These are phyloP conservation scores for Asbolus verrucosus DNA, from an alignment of 1,140 invertebrate species.

Conservation along the genomic window DNA sequence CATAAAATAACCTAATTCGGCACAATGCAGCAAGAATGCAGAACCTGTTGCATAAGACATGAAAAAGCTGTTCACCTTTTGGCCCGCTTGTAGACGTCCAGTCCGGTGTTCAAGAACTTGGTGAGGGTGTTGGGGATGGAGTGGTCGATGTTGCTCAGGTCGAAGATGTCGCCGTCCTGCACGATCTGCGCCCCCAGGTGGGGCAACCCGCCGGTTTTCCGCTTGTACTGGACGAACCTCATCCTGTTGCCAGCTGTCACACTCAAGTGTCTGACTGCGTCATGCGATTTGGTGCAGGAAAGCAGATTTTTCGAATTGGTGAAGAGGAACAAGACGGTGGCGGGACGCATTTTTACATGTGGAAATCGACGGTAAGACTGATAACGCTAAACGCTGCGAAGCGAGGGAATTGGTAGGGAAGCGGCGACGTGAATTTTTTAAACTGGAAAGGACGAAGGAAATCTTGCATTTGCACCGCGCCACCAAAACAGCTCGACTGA, in stretches of 20 bases:
- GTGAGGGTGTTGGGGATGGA: constrained; percentile 71
- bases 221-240: constrained; percentile 70
- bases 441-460: not conserved
- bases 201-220: constrained; percentile 67
- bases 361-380: not conserved
- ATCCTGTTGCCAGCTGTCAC: constrained; percentile 52
- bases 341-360: constrained; percentile 1
- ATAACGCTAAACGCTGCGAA: not conserved
- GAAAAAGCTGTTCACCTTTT: constrained; percentile 66
- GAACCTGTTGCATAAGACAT: constrained; percentile 12
- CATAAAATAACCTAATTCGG: constrained; percentile 12
- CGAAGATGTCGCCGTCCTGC: constrained; percentile 70
- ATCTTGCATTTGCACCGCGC: not conserved
- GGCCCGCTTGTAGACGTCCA: constrained; percentile 67
- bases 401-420: constrained; percentile 10
- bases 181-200: constrained; percentile 71
- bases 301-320: constrained; percentile 10
- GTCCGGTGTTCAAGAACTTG: constrained; percentile 69
- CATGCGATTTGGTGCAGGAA: not conserved
- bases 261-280: constrained; percentile 53
- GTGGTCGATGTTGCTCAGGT: constrained; percentile 70
- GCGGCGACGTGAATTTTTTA: constrained; percentile 4
- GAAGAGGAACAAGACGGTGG: not conserved
- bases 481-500: not conserved
- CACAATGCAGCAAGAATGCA: no score